Conservation (phyloP, 2,113 vertebrate species). For the Zapus hudsonius region DNA sequence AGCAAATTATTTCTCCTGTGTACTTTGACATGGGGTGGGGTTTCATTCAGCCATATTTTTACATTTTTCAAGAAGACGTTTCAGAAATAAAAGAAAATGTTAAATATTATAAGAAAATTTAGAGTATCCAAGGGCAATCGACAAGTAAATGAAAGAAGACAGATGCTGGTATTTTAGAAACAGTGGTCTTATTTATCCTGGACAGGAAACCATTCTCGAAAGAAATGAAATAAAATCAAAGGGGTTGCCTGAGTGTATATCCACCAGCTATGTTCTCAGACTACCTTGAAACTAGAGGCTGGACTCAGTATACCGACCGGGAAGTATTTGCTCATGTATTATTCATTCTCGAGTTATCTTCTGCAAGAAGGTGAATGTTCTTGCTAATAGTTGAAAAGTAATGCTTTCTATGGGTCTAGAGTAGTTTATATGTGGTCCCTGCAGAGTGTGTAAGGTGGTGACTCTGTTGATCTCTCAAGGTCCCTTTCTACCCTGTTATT, state of each 20-base stretch:
- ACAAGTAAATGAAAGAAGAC: background rate
- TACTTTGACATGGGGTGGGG: background rate
- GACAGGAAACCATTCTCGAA: background rate
- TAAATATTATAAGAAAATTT: background rate
- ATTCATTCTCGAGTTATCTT: background rate
- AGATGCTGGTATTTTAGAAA: background rate
- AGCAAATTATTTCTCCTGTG: background rate
- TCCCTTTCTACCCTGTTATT: slow-evolving; percentile 39
- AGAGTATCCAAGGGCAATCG: background rate
- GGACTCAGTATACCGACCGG: no score
- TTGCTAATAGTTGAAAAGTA: background rate
- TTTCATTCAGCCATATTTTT: background rate
- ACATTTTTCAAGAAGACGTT: background rate
- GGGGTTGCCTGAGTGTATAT: background rate
- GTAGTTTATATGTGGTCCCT: background rate
- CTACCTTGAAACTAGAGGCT: background rate
- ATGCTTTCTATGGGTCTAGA: background rate
- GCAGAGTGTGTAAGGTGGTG: background rate
- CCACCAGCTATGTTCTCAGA: background rate
- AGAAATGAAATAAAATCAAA: background rate
- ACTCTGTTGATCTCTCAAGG: slow-evolving; percentile 58
- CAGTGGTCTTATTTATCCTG: background rate
- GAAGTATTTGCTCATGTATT: background rate
- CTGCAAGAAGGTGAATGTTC: background rate
- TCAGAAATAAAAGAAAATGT: slow-evolving; percentile 6